phyloP scores from a whole-genome alignment of 1,140 invertebrate species.

The Drosophila subpulchrella region DNA sequence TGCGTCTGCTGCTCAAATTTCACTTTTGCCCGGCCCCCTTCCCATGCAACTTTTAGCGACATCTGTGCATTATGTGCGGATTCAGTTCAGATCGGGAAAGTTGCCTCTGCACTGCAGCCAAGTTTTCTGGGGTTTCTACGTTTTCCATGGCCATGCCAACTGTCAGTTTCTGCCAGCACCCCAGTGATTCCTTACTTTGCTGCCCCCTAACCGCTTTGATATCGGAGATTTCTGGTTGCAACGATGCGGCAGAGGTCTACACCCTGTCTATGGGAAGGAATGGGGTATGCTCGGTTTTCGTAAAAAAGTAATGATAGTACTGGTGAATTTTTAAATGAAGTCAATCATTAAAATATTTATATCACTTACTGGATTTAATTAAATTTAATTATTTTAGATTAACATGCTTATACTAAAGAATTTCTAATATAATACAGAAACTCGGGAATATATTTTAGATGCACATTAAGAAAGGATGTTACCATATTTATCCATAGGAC shows the following conservation, averaged over 20 bases:
- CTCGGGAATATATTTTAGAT: no score
- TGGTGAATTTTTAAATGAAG: not conserved
- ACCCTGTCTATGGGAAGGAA: not conserved
- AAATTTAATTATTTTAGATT: no score
- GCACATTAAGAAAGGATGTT: no score
- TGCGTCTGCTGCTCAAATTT: conserved; percentile 58
- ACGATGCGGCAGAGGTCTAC: conserved; percentile 24
- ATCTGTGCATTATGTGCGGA: conserved; percentile 54
- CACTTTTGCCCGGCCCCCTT: conserved; percentile 13
- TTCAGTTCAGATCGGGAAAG: conserved; percentile 51
- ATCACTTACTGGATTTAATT: no score
- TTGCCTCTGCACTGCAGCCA: conserved; percentile 31
- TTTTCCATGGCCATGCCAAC: conserved; percentile 43
- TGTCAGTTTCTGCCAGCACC: conserved; percentile 45
- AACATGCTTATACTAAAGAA: no score
- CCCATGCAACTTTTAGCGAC: conserved; percentile 18
- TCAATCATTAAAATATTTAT: not conserved
- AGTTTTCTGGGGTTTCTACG: conserved; percentile 14
- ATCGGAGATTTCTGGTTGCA: conserved; percentile 52
- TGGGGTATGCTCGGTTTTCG: not conserved
- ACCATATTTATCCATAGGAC: no score
- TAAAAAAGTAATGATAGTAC: no score
- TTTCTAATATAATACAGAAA: no score
- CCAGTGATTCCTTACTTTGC: conserved; percentile 10
- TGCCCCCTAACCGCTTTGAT: conserved; percentile 27